These are phyloP conservation scores for Panorpa germanica DNA, from an alignment of 2,888 invertebrate species.

Conservation along the genomic window DNA sequence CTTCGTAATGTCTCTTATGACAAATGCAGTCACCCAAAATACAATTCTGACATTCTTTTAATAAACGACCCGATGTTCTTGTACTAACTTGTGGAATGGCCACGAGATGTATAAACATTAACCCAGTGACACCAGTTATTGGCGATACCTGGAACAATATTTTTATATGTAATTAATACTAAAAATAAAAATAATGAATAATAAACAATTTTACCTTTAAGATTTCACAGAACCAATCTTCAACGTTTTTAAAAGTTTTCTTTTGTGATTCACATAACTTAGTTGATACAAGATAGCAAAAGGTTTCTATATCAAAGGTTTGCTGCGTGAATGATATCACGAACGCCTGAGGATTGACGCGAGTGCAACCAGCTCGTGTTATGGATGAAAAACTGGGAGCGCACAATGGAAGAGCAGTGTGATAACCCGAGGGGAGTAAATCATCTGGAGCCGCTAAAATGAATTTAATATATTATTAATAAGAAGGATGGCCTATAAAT, in stretches of 20 bases:
- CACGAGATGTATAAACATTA: constrained; percentile 23
- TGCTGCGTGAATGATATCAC: constrained; percentile 25
- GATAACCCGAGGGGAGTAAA: no score
- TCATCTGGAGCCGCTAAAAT: no score
- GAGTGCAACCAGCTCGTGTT: constrained; percentile 21
- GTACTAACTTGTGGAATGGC: constrained; percentile 20
- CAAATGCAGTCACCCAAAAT: constrained; percentile 21
- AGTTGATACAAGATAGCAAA: constrained; percentile 23
- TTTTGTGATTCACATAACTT: constrained; percentile 24
- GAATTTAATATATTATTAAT: no score
- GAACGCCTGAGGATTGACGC: no score
- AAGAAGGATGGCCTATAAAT: no score
- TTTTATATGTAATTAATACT: neutral
- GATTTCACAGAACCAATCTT: constrained; percentile 24
- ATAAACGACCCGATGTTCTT: no score
- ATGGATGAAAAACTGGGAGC: constrained; percentile 27
- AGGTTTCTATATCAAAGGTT: constrained; percentile 24
- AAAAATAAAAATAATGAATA: constrained; percentile 3
- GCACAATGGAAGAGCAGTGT: constrained; percentile 24
- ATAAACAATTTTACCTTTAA: constrained; percentile 18
- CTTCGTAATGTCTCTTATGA: constrained; percentile 23
- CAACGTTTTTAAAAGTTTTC: constrained; percentile 24
- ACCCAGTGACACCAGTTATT: constrained; percentile 20
- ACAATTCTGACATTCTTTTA: no score
- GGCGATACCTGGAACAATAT: constrained; percentile 19